A percentile compares a stretch with the other conserved stretches of the same genome.
Evolutionary conservation across 2,113 vertebrate species (phyloP).

Genomic region (Onychorhynchus coronatus): DNA sequence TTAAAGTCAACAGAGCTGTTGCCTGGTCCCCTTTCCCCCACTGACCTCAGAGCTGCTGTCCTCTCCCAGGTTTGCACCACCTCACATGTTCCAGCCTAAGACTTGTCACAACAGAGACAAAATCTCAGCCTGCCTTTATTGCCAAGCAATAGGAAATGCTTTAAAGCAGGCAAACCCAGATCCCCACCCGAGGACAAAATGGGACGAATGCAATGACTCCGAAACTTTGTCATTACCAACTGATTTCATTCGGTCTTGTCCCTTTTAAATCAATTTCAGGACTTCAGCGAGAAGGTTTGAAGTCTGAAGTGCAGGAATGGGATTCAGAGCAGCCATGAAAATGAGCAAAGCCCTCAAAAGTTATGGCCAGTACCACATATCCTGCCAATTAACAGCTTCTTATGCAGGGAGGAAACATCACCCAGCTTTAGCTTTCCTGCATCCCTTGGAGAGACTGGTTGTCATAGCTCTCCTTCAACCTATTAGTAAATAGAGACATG

Average conservation of each 20-base stretch:
- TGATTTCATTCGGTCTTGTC: neutral
- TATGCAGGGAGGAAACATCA: neutral
- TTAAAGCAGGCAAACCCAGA: neutral
- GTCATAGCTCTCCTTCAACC: neutral
- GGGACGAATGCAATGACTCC: neutral
- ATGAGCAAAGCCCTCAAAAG: neutral
- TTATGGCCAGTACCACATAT: neutral
- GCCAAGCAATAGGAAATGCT: fast-evolving
- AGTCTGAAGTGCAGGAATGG: neutral
- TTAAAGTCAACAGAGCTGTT: neutral
- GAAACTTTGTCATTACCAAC: neutral
- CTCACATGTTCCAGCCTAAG: neutral
- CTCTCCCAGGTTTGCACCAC: neutral
- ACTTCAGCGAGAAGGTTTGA: neutral
- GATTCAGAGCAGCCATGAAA: neutral
- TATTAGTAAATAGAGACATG: neutral
- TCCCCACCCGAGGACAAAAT: neutral
- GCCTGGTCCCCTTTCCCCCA: neutral
- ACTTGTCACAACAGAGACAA: neutral
- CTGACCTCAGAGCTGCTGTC: neutral
- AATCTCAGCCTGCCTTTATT: neutral
- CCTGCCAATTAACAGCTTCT: neutral
- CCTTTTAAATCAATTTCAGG: neutral
- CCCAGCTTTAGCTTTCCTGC: neutral
- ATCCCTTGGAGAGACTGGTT: neutral